Base-by-base conservation (phyloP, 2,888 invertebrate genomes). In the Leucophora obtusa region DNA sequence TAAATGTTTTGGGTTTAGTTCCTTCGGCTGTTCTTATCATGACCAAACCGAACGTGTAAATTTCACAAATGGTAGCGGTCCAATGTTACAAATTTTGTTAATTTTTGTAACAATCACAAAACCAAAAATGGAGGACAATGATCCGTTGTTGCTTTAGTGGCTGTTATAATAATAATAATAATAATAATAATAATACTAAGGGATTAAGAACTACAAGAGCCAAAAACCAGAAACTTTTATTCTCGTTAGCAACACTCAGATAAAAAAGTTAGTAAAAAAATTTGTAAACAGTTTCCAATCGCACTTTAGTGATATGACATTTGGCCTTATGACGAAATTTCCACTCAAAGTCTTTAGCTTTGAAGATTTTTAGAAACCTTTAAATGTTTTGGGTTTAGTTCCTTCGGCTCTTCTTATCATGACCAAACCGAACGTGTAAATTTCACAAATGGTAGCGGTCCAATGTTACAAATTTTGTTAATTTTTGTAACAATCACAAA, bases 251-350 rank as follows among this genome's bases (percentile, higher is more conserved):
- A 85, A 87, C 90, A 92, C 98, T 62, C 94, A 97, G 91, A 92
- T 97, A 91, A 95, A 98, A 86, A n/a, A n/a, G n/a, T n/a, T n/a
- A n/a, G n/a, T n/a, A n/a, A n/a, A n/a, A n/a, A n/a, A n/a, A n/a
- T n/a, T n/a, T n/a, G n/a, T n/a, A n/a, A n/a, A n/a, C n/a, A n/a
- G n/a, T n/a, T n/a, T n/a, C n/a, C n/a, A n/a, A n/a, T n/a, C n/a
- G n/a, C n/a, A 91, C 91, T 4, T 96, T 66, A 93, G 93, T 53
- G 95, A 96, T 85, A 92, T 93, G 10, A 91, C 91, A 0, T 97
- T 98, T 90, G 94, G 94, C 70, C 91, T 98, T 84, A 97, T 98
- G 95, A 98, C 97, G 2, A 94, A 93, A 86, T 98, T 97, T 91
- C 98, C 98, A 8, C 94, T 94, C 86, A 96, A 96, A 91, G 93